Conservation (phyloP, 2,797 vertebrate species). For the Sebastes diploproa region DNA sequence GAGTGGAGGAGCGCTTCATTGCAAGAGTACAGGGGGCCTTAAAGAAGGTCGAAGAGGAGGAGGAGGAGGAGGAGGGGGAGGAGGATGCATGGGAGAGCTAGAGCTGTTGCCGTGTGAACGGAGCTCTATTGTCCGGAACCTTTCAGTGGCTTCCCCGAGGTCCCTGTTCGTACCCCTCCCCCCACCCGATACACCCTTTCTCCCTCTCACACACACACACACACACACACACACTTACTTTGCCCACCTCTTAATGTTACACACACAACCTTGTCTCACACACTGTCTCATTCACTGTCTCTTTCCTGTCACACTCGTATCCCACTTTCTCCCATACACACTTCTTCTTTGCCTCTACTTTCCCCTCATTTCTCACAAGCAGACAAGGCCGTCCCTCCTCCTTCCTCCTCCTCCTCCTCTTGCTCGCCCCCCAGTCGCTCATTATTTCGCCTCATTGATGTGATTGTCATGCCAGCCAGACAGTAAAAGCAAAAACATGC, state of each 20-base stretch:
- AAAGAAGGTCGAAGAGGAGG: slow-evolving; percentile 63
- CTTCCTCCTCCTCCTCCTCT: background rate
- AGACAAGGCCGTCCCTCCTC: slow-evolving; percentile 5
- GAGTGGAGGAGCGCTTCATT: slow-evolving; percentile 58
- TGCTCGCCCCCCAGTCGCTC: slow-evolving; percentile 38
- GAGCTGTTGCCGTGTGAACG: slow-evolving; percentile 86
- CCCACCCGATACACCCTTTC: slow-evolving; percentile 48
- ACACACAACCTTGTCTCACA: slow-evolving; percentile 40
- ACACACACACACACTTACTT: slow-evolving; percentile 39
- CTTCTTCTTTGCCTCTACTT: slow-evolving; percentile 36
- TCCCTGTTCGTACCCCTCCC: slow-evolving; percentile 74
- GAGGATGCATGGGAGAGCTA: slow-evolving; percentile 82
- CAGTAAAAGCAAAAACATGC: slow-evolving; percentile 63
- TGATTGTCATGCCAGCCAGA: slow-evolving; percentile 75
- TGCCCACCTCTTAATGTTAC: slow-evolving; percentile 39
- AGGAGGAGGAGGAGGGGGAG: slow-evolving; percentile 47
- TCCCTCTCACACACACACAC: slow-evolving; percentile 18
- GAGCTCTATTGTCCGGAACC: slow-evolving; percentile 86
- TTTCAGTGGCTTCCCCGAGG: slow-evolving; percentile 85
- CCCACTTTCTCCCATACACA: slow-evolving; percentile 28
- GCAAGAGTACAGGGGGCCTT: slow-evolving; percentile 63
- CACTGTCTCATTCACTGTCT: slow-evolving; percentile 32
- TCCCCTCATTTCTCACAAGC: slow-evolving; percentile 53
- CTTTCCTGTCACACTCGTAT: slow-evolving; percentile 35
- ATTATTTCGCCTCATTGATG: slow-evolving; percentile 77